Percentiles rank a stretch among this genome's conserved stretches.
Evolutionary conservation across 2,113 vertebrate genomes (phyloP).

Genomic region (Phalacrocorax pelagicus): DNA sequence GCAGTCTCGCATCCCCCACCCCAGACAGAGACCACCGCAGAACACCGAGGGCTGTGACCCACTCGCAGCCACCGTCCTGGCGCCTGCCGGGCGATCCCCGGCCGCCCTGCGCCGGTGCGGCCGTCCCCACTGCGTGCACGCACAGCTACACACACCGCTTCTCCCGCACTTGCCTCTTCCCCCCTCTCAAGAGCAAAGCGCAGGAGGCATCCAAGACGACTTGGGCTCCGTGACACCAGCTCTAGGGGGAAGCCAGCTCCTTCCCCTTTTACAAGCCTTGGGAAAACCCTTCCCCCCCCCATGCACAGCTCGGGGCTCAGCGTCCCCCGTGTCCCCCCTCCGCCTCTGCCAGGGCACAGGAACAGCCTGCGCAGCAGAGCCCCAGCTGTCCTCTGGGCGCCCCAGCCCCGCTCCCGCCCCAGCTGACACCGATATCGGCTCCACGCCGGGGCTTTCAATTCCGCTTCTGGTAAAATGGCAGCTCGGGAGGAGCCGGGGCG

Average conservation of each 20-base stretch:
- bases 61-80: neutral
- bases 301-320: neutral
- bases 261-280: neutral
- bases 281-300: too few species aligned
- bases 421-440: neutral
- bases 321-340: neutral
- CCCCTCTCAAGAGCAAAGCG: neutral
- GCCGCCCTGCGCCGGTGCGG: too few species aligned
- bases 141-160: neutral
- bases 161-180: neutral
- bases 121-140: neutral
- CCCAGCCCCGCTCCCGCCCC: accelerated
- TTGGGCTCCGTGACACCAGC: too few species aligned
- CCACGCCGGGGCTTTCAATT: neutral
- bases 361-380: neutral
- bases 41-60: neutral
- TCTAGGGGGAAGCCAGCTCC: neutral
- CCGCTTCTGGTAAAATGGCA: neutral
- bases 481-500: neutral
- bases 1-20: neutral
- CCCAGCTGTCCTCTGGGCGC: too few species aligned
- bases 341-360: neutral
- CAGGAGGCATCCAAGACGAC: neutral
- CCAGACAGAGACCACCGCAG: neutral
- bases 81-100: neutral